These are phyloP conservation scores for Telmatochromis bifrenatus DNA, from an alignment of 2,113 vertebrate genomes.

Conservation along the genomic window DNA sequence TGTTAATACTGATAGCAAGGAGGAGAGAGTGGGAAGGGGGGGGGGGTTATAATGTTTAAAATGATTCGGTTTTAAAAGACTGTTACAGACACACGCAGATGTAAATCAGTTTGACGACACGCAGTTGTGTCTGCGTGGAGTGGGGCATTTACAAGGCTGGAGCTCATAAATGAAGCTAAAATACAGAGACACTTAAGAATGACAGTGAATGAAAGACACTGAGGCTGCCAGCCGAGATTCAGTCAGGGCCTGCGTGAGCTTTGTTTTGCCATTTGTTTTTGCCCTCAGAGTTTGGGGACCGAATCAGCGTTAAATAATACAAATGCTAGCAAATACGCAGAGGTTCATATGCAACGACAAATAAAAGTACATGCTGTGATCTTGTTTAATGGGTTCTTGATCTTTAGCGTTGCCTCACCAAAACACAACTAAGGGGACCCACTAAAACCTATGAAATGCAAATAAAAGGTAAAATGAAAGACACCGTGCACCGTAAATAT, in stretches of 20 bases:
- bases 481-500: background rate
- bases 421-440: background rate
- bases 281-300: constrained; percentile 18
- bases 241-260: background rate
- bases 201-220: background rate
- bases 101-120: constrained; percentile 7
- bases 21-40: background rate
- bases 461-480: background rate
- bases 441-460: background rate
- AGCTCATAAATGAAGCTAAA: constrained; percentile 4
- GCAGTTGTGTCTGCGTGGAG: background rate
- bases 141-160: background rate
- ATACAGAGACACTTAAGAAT: background rate
- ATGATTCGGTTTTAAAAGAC: constrained; percentile 20
- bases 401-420: background rate
- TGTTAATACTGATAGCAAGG: background rate
- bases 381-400: background rate
- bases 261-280: background rate
- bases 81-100: background rate
- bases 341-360: background rate
- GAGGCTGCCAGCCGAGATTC: constrained; percentile 2
- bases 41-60: background rate
- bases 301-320: background rate
- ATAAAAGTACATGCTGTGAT: background rate
- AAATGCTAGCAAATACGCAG: background rate